phyloP scores from a whole-genome alignment of 1,140 invertebrate genomes.

The Coptotermes formosanus region DNA sequence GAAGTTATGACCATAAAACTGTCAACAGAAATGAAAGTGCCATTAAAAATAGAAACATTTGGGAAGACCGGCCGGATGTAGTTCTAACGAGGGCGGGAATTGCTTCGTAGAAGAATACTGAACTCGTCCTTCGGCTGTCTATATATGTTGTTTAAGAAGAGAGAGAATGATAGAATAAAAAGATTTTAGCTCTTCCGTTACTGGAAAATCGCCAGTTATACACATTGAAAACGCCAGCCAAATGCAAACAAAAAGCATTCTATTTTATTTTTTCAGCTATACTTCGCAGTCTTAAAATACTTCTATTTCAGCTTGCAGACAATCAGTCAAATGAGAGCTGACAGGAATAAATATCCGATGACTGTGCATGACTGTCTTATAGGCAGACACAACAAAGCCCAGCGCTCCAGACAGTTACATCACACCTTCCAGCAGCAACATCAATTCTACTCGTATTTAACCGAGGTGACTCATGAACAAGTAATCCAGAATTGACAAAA shows the following conservation, averaged over 20 bases:
- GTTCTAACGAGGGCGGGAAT: not conserved
- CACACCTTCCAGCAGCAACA: not conserved
- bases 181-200: no score
- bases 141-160: no score
- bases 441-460: not conserved
- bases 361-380: not conserved
- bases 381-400: not conserved
- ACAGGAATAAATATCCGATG: not conserved
- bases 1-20: not conserved
- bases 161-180: no score
- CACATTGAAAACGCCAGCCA: no score
- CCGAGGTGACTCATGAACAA: not conserved
- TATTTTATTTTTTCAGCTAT: no score
- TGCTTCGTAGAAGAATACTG: not conserved
- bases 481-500: no score
- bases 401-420: not conserved
- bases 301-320: no score
- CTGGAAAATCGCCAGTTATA: no score
- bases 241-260: no score
- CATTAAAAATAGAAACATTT: no score
- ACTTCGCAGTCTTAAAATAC: no score
- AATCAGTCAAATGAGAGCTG: not conserved
- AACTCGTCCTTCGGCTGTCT: not conserved
- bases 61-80: no score
- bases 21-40: not conserved